A percentile compares a stretch with the other conserved stretches of the same genome.
Evolutionary conservation across 2,888 invertebrate genomes (phyloP).

Genomic region (Morpho achilles): DNA sequence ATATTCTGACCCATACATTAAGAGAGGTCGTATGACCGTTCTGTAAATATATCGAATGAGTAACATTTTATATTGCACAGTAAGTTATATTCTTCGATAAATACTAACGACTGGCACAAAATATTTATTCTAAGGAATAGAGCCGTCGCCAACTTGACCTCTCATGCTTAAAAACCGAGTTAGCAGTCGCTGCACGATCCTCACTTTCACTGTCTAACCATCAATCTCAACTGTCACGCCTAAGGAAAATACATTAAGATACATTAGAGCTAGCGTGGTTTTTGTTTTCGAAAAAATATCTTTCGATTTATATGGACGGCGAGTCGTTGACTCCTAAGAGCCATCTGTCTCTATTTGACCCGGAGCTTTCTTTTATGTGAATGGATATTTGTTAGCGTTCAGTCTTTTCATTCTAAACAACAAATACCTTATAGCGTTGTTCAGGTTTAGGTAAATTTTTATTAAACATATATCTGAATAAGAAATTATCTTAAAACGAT

Average conservation of each 20-base stretch:
- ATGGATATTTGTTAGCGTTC: background rate
- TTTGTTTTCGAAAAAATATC: constrained; percentile 31
- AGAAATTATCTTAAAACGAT: too few species aligned
- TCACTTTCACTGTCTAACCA: constrained; percentile 60
- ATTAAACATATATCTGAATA: too few species aligned
- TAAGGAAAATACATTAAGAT: constrained; percentile 45
- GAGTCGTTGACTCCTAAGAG: constrained; percentile 22
- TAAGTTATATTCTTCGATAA: too few species aligned
- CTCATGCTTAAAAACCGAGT: constrained; percentile 41
- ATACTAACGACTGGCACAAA: background rate
- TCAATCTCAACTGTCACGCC: constrained; percentile 54
- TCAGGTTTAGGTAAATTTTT: too few species aligned
- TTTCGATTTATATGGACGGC: constrained; percentile 21
- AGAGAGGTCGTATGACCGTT: too few species aligned
- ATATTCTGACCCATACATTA: too few species aligned
- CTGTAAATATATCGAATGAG: too few species aligned
- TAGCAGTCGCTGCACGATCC: constrained; percentile 50
- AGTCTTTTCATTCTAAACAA: background rate
- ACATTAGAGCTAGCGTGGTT: constrained; percentile 34
- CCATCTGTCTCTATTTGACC: constrained; percentile 19
- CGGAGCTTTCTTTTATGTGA: constrained; percentile 12
- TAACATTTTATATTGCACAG: too few species aligned
- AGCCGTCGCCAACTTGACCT: constrained; percentile 30
- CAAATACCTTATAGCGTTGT: too few species aligned
- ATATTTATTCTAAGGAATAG: constrained; percentile 2